Percentiles rank a stretch among this genome's conserved stretches.
Conservation (phyloP, 2,113 vertebrate genomes). For the Nothocercus julius region DNA sequence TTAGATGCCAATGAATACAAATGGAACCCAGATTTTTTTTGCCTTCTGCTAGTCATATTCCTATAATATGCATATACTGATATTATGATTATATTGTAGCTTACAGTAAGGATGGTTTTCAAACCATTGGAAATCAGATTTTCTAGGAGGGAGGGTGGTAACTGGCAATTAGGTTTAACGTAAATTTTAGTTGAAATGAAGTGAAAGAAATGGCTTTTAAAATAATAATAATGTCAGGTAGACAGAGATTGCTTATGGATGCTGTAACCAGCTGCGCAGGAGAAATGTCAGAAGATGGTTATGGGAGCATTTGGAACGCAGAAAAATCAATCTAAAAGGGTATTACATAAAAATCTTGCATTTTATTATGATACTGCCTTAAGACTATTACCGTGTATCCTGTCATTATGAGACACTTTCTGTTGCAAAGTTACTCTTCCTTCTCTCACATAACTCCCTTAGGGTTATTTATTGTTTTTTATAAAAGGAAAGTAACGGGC, state of each 20-base stretch:
- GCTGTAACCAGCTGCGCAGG: conserved; percentile 12
- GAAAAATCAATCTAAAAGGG: conserved; percentile 30
- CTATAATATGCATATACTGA: background rate
- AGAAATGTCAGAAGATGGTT: conserved; percentile 41
- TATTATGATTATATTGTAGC: background rate
- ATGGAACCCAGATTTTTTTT: background rate
- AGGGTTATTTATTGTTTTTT: conserved; percentile 31
- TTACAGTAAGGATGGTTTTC: conserved; percentile 24
- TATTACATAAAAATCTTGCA: background rate
- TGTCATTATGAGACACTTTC: conserved; percentile 6
- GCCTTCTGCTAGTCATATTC: background rate
- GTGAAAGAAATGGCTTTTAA: conserved; percentile 35
- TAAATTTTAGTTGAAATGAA: background rate
- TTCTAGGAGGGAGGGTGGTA: background rate
- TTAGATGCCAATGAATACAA: background rate
- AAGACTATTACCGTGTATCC: background rate
- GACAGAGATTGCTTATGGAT: conserved; percentile 21
- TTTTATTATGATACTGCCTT: background rate
- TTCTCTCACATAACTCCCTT: background rate
- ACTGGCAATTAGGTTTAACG: background rate
- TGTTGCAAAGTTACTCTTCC: background rate
- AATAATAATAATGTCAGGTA: conserved; percentile 40
- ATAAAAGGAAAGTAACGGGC: background rate
- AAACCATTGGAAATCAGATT: background rate
- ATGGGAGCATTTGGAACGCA: background rate